Percentiles rank a stretch among this genome's conserved stretches.
Evolutionary conservation across 2,888 invertebrate species (phyloP).

Genomic region (Fragum fragum): DNA sequence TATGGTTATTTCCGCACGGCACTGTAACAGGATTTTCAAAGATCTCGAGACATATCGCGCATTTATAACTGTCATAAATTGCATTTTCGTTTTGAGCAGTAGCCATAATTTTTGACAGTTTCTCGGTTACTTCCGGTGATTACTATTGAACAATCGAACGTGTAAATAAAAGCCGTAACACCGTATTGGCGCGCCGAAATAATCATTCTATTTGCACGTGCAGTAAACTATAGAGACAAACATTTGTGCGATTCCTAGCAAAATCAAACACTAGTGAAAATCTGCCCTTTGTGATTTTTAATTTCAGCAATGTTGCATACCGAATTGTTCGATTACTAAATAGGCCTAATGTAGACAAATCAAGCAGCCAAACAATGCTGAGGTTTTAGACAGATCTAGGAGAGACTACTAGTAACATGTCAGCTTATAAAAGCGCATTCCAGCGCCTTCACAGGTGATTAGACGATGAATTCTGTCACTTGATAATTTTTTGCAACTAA

Average conservation of each 20-base stretch:
- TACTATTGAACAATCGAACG: not conserved
- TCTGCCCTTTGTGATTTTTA: no score
- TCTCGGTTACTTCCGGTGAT: not conserved
- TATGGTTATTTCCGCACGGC: constrained; percentile 75
- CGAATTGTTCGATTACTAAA: no score
- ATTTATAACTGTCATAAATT: constrained; percentile 63
- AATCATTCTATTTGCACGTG: not conserved
- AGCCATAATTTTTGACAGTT: constrained; percentile 23
- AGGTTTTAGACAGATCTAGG: no score
- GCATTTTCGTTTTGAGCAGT: constrained; percentile 23
- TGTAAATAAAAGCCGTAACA: not conserved
- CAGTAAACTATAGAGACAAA: no score
- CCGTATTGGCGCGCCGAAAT: not conserved
- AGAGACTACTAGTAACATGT: constrained; percentile 27
- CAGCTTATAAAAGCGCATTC: constrained; percentile 47
- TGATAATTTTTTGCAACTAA: no score
- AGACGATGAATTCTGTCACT: no score
- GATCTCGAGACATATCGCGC: constrained; percentile 79
- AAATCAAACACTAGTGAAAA: no score
- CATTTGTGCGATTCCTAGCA: no score
- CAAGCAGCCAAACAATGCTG: no score
- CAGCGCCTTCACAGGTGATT: constrained; percentile 45
- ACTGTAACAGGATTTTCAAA: constrained; percentile 75
- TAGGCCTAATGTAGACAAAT: no score
- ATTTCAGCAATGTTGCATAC: no score